phyloP scores from a whole-genome alignment of 92 coral and sea anemone genomes.

The Scolanthus callimorphus region DNA sequence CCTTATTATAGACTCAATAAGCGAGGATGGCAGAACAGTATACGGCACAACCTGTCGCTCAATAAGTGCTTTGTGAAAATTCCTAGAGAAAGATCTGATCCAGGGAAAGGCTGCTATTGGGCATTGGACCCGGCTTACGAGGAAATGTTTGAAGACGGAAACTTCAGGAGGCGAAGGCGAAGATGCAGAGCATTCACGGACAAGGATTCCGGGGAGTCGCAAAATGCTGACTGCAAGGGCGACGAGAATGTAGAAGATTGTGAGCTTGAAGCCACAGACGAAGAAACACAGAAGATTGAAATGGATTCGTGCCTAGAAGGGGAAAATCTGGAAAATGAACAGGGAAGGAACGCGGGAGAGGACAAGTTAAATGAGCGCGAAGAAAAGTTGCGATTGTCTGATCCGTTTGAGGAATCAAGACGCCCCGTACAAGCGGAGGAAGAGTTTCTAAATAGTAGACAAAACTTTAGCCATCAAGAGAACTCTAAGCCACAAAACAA shows the following conservation, averaged over 20 bases:
- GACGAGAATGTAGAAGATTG: not conserved
- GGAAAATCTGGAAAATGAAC: not conserved
- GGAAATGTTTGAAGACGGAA: constrained; percentile 98
- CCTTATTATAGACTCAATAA: constrained; percentile 95
- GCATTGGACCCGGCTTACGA: constrained; percentile 82
- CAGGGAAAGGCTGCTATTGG: constrained; percentile 99
- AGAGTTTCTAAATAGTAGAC: too few species aligned
- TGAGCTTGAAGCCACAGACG: not conserved
- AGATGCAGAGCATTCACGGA: constrained; percentile 30
- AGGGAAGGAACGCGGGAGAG: not conserved
- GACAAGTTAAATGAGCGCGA: not conserved
- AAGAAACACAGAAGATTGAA: not conserved
- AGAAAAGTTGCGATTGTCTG: not conserved
- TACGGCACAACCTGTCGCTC: constrained; percentile 88
- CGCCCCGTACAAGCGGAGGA: too few species aligned
- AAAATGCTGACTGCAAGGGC: not conserved
- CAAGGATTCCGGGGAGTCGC: not conserved
- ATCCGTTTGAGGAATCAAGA: too few species aligned
- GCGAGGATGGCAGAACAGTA: constrained; percentile 99
- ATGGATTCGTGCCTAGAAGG: not conserved
- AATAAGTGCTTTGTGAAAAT: constrained; percentile 96
- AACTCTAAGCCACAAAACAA: not conserved
- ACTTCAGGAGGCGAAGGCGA: constrained; percentile 88
- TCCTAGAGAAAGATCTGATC: constrained; percentile 91
- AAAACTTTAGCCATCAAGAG: too few species aligned